Evolutionary conservation across 64 coral and sea anemone species (phyloP), one percentile per base, ranked within the genome.

Genomic region (Pocillopora damicornis): DNA sequence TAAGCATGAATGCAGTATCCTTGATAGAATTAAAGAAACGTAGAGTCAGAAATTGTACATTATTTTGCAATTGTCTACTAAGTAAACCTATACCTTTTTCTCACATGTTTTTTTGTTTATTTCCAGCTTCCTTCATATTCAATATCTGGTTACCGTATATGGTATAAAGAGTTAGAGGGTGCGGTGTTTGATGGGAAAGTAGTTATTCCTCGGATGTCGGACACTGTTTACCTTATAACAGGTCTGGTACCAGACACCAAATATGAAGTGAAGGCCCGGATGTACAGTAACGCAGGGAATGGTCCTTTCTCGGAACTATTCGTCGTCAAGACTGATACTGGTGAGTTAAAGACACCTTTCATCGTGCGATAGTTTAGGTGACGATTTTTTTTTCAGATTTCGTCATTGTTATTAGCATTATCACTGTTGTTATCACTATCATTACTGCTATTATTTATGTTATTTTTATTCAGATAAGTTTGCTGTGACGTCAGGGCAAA

Each of bases 271-370:
- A 92, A 93, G 75, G 88, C 75, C 84, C 94, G 89, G 77, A 96
- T 96, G 91, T 96, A 90, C n/a, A 96, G 94, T 79, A 96, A 96
- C 75, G 87, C 90, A 56, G 94, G 91, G 16, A 88, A 86, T 79
- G 94, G 94, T 59, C 91, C 94, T 42, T 90, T 93, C 81, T 96
- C 94, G 34, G 68, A 63, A 87, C 71, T 73, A 58, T 61, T 59
- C 22, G 35, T 89, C 8, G 94, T 90, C 5, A 88, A 62, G 5
- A 96, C 94, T 60, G 75, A 23, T 63, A 58, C 77, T 73, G 91
- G 94, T 96, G 77, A 74, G 87, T 34, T 13, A 25, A 59, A 51
- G 42, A 51, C 30, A 25, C 62, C 23, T 25, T 23, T 22, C 2
- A 13, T 63, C 61, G 11, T 63, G 11, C 11, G 12, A 2, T 17